These are phyloP conservation scores for Diplodus sargus DNA, from an alignment of 2,797 vertebrate species.

Conservation along the genomic window DNA sequence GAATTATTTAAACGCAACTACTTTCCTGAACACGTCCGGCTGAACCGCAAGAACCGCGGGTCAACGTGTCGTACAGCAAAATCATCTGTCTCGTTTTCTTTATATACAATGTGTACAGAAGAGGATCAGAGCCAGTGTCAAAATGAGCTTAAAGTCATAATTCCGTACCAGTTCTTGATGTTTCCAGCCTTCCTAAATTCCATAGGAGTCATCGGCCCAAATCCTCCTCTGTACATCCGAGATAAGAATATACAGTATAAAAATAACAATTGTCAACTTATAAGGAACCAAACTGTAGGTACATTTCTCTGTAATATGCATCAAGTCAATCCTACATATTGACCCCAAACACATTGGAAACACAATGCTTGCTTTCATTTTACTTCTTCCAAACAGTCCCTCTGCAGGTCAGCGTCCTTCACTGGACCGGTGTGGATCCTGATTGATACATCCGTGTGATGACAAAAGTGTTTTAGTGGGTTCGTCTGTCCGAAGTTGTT, in stretches of 20 bases:
- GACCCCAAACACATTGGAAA: not conserved
- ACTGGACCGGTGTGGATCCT: not conserved
- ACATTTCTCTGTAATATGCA: not conserved
- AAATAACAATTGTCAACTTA: not conserved
- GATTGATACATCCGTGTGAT: not conserved
- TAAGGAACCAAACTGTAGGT: not conserved
- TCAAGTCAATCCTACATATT: slow-evolving; percentile 4
- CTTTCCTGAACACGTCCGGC: not conserved
- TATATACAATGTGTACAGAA: not conserved
- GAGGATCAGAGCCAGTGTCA: too few species aligned
- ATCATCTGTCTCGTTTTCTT: not conserved
- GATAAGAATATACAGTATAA: not conserved
- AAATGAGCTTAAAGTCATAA: too few species aligned
- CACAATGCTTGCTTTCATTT: not conserved
- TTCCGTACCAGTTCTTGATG: too few species aligned
- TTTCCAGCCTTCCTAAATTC: too few species aligned
- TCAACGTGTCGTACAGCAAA: not conserved
- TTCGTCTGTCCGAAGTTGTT: not conserved
- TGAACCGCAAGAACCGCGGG: not conserved
- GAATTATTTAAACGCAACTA: not conserved
- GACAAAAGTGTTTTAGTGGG: not conserved
- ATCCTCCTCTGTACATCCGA: not conserved
- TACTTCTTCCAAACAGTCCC: not conserved
- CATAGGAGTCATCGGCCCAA: too few species aligned
- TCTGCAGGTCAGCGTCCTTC: not conserved